Base-by-base conservation (phyloP, 2,888 invertebrate genomes). In the Scaeva pyrastri region DNA sequence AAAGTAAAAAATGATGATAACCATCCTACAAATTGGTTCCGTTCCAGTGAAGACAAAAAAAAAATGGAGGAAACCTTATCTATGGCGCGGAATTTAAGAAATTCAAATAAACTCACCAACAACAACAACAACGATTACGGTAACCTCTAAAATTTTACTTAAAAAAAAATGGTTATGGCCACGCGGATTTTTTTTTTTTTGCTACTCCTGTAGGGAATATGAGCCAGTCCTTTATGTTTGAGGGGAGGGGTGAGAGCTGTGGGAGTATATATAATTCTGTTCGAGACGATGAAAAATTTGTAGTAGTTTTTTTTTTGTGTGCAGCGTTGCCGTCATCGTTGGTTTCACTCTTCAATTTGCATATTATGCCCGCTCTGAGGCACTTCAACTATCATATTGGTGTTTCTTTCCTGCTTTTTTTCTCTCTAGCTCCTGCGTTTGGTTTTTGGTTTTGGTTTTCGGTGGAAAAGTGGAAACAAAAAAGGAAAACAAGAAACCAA, bases 381-480 rank as follows among this genome's bases (percentile, higher is more conserved):
- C 79, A 79, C 84, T 84, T 84, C 66, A 72, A 80, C 80, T 75
- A 60, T 80, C 71, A 60, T 80, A 80, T 79, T 66, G 60, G 64
- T 39, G 62, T 43, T 26, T 71, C 26, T 39, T 68, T 50, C 12
- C 14, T 1, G 11, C 1, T 16, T 36, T 41, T 39, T 39, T 39
- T 58, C n/a, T 39, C 21, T 60, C 6, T 7, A 31, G 31, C 31
- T 31, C 14, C 8, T 19, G 36, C 39, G 7, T 55, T 55, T 43
- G 66, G 66, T 31, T 77, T 1, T 50, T 52, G 70, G 70, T 60
- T 82, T n/a, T 6, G 52, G 77, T 72, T 16, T 7, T 12, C 14
- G 43, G 70, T 58, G n/a, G 21, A 14, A 66, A 41, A 19, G n/a
- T n/a, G n/a, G 12, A 21, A 50, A 50, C 8, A 45, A 43, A n/a